Conservation (phyloP, 2,888 invertebrate genomes). For the Stenodera caucasica region DNA sequence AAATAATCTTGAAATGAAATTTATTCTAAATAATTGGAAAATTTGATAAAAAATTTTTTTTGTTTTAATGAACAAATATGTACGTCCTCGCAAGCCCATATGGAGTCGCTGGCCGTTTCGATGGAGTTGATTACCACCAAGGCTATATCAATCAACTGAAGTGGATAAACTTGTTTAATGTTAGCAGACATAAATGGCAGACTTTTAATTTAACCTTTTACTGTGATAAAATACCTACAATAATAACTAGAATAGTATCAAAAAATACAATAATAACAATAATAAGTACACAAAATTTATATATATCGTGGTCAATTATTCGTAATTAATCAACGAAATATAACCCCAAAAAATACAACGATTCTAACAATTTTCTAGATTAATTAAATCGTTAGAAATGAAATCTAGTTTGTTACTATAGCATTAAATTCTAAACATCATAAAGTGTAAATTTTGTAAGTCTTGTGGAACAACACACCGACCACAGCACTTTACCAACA, state of each 20-base stretch:
- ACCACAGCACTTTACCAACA: constrained; percentile 31
- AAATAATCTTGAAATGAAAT: too few species aligned
- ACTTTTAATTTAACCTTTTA: constrained; percentile 41
- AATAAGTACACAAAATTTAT: too few species aligned
- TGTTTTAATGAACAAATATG: too few species aligned
- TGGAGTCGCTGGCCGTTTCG: constrained; percentile 35
- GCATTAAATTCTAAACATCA: constrained; percentile 29
- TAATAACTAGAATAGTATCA: constrained; percentile 19
- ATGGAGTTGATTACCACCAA: constrained; percentile 45
- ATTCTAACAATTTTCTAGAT: constrained; percentile 4
- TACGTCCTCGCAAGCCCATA: not conserved
- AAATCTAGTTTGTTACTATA: constrained; percentile 22
- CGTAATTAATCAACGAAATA: not conserved
- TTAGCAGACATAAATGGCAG: constrained; percentile 43
- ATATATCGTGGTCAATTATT: not conserved
- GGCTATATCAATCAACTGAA: constrained; percentile 52
- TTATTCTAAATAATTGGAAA: too few species aligned
- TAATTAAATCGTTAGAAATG: constrained; percentile 23
- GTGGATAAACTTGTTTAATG: constrained; percentile 52
- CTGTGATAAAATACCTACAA: constrained; percentile 24
- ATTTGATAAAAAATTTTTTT: too few species aligned
- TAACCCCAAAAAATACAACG: not conserved
- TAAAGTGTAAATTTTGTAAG: constrained; percentile 34
- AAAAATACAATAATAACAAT: too few species aligned
- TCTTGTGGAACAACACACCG: constrained; percentile 29